Evolutionary conservation across 2,888 invertebrate species (phyloP), one percentile per base, ranked within the genome.

Genomic region (Lymantria monacha): DNA sequence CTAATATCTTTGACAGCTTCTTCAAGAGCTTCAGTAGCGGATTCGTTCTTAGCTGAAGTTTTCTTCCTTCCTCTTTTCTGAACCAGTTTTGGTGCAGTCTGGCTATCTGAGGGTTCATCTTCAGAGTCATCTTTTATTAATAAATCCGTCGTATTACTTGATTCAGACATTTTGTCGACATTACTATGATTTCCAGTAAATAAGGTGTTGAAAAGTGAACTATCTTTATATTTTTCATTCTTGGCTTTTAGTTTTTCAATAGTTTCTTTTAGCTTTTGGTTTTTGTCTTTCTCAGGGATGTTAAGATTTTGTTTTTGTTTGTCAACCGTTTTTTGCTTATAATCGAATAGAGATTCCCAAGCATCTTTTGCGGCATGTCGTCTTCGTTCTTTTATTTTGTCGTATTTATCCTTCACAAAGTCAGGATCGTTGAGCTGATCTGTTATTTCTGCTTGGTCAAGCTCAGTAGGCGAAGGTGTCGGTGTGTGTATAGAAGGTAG

Each of bases 1-100:
- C 96, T 97, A 41, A 97, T 96, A 76, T 97, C 97, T 92, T 97
- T 95, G 0, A 95, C 90, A 13, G 95, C 96, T 86, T 96, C 95
- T 61, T 92, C 90, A 48, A 90, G 70, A 33, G 87, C 91, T 71
- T 90, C 85, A 42, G 93, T 93, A 30, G 93, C 93, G 14, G 92
- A 92, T 70, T 93, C 93, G 63, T 92, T 93, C 66, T 92, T 92
- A 42, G 87, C 89, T 8, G 85, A 76, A 67, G 79, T 87, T 65
- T 92, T 92, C 61, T 86, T 91, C n/a, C 76, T 75, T 12, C 71
- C 73, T 70, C 84, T 89, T 58, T 87, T 91, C 44, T 55, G 56
- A 45, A 64, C 72, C 46, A 72, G 63, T 65, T 85, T 88, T 36
- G 62, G 65, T 46, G 69, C 30, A 5, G 40, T 76, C 46, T 65